Evolutionary conservation across 2,888 invertebrate genomes (phyloP).

Genomic region (Lithophane socia): DNA sequence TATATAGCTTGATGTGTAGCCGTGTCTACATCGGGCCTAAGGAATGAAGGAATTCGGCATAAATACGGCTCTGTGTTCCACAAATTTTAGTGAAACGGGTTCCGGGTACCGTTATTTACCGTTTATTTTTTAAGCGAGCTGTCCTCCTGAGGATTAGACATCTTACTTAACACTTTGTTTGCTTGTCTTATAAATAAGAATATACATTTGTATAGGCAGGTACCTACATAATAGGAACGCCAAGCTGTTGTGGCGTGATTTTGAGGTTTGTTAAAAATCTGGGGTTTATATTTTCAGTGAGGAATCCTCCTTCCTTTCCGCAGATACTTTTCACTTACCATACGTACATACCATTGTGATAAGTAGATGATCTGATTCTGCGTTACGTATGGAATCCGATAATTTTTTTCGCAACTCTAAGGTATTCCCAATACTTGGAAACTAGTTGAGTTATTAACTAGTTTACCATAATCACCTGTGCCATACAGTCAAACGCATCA

Average conservation of each 20-base stretch:
- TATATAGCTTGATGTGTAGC: no score
- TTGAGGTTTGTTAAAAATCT: not conserved
- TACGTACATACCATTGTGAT: not conserved
- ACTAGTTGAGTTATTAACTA: not conserved
- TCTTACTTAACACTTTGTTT: conserved; percentile 5
- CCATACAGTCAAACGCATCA: not conserved
- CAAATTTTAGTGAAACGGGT: conserved; percentile 12
- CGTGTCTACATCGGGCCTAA: not conserved
- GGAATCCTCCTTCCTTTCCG: not conserved
- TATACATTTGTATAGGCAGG: not conserved
- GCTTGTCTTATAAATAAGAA: not conserved
- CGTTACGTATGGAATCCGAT: not conserved
- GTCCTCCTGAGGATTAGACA: not conserved
- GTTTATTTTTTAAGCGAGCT: conserved; percentile 25
- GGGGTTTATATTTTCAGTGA: not conserved
- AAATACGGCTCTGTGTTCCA: conserved; percentile 15
- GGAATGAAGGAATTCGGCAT: conserved; percentile 7
- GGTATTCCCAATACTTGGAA: conserved; percentile 6
- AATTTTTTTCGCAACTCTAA: not conserved
- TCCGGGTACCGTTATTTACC: conserved; percentile 6
- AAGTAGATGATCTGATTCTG: not conserved
- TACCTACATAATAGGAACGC: not conserved
- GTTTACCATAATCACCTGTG: not conserved
- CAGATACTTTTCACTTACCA: not conserved
- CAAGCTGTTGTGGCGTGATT: not conserved